Conservation (phyloP, 1,140 invertebrate species). For the Drosophila malerkotliana region DNA sequence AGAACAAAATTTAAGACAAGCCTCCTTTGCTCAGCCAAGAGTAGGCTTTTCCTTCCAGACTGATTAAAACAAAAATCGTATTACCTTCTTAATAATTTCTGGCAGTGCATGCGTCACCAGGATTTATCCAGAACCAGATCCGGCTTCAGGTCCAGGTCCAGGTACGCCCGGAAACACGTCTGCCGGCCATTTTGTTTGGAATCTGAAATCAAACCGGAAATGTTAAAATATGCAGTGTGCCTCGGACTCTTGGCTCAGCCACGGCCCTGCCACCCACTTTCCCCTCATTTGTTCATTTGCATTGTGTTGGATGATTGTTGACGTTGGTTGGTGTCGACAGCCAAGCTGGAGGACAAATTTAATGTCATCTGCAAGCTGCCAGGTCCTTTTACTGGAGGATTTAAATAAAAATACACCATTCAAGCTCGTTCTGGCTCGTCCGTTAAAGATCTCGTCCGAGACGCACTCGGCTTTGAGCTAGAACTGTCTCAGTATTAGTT, state of each 20-base stretch:
- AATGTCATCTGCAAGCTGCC: constrained; percentile 36
- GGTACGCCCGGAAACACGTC: constrained; percentile 74
- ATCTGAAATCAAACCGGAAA: constrained; percentile 79
- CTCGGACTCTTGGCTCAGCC: constrained; percentile 35
- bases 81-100: constrained; percentile 2
- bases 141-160: constrained; percentile 14
- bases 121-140: constrained; percentile 2
- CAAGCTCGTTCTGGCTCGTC: neutral
- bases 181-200: constrained; percentile 78
- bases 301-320: constrained; percentile 30
- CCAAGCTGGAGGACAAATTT: constrained; percentile 24
- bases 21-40: too few species aligned
- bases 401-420: constrained; percentile 26
- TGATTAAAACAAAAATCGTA: neutral
- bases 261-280: constrained; percentile 8
- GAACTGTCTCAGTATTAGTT: constrained; percentile 33
- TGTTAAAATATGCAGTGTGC: constrained; percentile 74
- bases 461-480: constrained; percentile 18
- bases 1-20: neutral
- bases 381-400: constrained; percentile 6
- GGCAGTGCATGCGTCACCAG: constrained; percentile 14
- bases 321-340: constrained; percentile 56
- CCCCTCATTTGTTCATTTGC: constrained; percentile 18
- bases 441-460: neutral
- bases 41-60: too few species aligned